Evolutionary conservation across 2,888 invertebrate genomes (phyloP).

Genomic region (Drosophila helvetica): DNA sequence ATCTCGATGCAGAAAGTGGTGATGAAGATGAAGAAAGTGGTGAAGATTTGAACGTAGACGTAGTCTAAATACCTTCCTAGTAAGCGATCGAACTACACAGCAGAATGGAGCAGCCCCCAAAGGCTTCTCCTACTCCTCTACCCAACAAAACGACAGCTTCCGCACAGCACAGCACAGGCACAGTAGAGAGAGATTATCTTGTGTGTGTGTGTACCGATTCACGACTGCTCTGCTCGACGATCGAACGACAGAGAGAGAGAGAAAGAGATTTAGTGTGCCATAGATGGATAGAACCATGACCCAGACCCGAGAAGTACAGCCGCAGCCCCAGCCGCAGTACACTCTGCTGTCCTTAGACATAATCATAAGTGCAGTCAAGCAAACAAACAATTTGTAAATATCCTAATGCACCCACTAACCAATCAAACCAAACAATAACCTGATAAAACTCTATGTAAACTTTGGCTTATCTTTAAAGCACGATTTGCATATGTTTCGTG

Average conservation of each 20-base stretch:
- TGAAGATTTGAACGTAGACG: slow-evolving; percentile 69
- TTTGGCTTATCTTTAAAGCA: not conserved
- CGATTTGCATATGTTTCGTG: not conserved
- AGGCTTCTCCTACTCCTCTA: not conserved
- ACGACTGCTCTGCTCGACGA: slow-evolving; percentile 2
- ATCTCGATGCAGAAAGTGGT: slow-evolving; percentile 73
- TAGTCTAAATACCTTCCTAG: slow-evolving; percentile 72
- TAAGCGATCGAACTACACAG: slow-evolving; percentile 39
- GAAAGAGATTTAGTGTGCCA: slow-evolving; percentile 26
- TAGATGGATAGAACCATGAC: slow-evolving; percentile 17
- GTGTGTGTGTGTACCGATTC: not conserved
- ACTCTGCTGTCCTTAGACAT: slow-evolving; percentile 2
- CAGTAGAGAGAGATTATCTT: slow-evolving; percentile 16
- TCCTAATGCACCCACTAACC: slow-evolving; percentile 35
- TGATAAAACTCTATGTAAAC: not conserved
- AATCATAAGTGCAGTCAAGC: slow-evolving; percentile 38
- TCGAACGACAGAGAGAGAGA: slow-evolving; percentile 1
- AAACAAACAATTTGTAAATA: slow-evolving; percentile 45
- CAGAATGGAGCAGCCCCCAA: slow-evolving; percentile 6
- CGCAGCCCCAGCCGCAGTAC: slow-evolving; percentile 3
- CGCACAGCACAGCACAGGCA: too few relatives aligned
- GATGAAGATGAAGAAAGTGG: slow-evolving; percentile 48
- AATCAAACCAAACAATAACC: slow-evolving; percentile 6
- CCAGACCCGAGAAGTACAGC: slow-evolving; percentile 7
- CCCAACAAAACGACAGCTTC: slow-evolving; percentile 18